Conservation (phyloP, 37 sponge, comb jelly and placozoan genomes). For the Eunapius fragilis region DNA sequence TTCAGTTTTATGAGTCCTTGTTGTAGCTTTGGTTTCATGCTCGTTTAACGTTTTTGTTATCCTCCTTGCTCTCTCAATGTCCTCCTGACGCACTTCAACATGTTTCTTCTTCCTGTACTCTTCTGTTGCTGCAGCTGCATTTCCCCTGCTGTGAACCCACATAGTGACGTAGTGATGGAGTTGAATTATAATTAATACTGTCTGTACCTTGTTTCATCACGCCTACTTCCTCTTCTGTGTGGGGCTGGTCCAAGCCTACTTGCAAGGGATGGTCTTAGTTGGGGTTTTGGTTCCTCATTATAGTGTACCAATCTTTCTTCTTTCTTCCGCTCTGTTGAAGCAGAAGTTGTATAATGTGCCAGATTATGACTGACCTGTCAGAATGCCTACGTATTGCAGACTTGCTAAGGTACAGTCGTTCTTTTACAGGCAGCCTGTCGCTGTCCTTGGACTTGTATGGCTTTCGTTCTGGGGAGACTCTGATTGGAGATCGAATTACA, state of each 20-base stretch:
- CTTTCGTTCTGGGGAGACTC: constrained; percentile 25
- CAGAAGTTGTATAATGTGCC: too few species aligned
- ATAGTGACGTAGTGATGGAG: not conserved
- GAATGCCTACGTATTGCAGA: constrained; percentile 21
- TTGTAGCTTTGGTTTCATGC: not conserved
- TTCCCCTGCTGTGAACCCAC: not conserved
- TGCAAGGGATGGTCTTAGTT: constrained; percentile 30
- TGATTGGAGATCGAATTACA: constrained; percentile 32
- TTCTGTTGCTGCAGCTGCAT: constrained; percentile 20
- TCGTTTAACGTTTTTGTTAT: not conserved
- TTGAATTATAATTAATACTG: not conserved
- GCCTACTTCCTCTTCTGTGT: not conserved
- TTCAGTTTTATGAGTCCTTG: not conserved
- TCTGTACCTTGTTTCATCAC: not conserved
- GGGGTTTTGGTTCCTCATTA: not conserved
- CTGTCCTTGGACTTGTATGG: not conserved
- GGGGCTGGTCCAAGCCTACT: constrained; percentile 39
- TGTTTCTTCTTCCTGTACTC: constrained; percentile 28
- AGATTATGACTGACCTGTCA: too few species aligned
- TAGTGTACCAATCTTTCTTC: constrained; percentile 3
- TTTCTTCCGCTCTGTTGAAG: constrained; percentile 15
- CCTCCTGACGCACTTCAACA: not conserved
- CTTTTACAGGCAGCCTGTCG: constrained; percentile 17
- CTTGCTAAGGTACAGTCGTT: constrained; percentile 40
- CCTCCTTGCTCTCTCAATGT: not conserved